These are phyloP conservation scores for Meteorus cinctellus DNA, from an alignment of 2,888 invertebrate genomes.

Conservation along the genomic window DNA sequence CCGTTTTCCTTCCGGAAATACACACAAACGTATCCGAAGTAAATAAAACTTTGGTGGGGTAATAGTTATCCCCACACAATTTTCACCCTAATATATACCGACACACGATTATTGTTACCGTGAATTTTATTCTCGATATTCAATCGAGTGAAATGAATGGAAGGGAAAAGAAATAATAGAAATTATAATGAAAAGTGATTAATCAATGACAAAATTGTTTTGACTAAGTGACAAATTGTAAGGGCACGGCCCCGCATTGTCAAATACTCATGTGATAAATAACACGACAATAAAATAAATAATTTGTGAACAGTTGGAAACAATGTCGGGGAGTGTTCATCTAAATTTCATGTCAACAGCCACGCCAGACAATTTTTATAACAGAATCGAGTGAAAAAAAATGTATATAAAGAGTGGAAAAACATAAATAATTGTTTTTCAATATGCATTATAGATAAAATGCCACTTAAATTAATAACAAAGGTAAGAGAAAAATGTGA, in stretches of 20 bases:
- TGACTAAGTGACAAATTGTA: slow-evolving; percentile 7
- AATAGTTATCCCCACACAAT: not conserved
- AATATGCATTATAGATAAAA: too few relatives aligned
- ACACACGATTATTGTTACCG: not conserved
- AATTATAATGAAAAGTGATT: slow-evolving; percentile 3
- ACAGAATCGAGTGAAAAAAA: not conserved
- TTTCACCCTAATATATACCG: not conserved
- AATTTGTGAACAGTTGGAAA: not conserved
- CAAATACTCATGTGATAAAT: not conserved
- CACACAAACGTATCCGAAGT: slow-evolving; percentile 32
- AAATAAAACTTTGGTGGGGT: slow-evolving; percentile 30
- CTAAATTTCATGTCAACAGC: too few relatives aligned
- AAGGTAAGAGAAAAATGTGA: not conserved
- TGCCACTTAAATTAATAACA: not conserved
- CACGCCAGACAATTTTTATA: too few relatives aligned
- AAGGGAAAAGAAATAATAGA: not conserved
- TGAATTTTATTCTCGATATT: not conserved
- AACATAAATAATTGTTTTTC: too few relatives aligned
- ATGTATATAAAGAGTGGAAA: too few relatives aligned
- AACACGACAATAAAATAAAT: not conserved
- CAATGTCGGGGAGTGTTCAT: too few relatives aligned
- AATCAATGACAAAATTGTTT: slow-evolving; percentile 3
- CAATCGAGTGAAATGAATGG: not conserved
- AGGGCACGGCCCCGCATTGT: not conserved
- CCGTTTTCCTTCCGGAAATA: slow-evolving; percentile 24